phyloP scores from a whole-genome alignment of 2,888 invertebrate genomes.

The Netelia inedita region DNA sequence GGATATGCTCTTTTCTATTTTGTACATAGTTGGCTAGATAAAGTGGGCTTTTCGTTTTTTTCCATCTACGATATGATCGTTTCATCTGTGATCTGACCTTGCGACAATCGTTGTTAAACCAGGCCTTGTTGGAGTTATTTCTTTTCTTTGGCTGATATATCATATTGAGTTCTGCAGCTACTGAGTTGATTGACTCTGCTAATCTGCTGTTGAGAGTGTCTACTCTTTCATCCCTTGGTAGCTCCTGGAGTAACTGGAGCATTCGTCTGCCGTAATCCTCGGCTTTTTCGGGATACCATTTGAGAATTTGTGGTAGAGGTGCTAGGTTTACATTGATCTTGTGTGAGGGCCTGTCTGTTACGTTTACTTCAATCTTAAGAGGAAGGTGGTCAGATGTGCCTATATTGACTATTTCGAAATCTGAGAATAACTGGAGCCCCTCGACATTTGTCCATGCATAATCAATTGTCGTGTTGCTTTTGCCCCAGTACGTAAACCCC shows the following conservation, averaged over 20 bases:
- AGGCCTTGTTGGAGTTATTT: neutral
- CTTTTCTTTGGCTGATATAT: neutral
- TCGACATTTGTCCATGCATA: conserved; percentile 2
- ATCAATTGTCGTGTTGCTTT: conserved; percentile 20
- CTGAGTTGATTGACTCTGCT: neutral
- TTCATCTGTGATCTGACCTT: conserved; percentile 16
- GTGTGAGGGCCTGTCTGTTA: neutral
- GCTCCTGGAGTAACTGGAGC: neutral
- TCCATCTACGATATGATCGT: neutral
- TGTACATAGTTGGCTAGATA: neutral
- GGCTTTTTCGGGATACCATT: neutral
- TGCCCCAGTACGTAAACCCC: conserved; percentile 9
- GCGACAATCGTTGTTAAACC: conserved; percentile 19
- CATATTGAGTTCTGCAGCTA: conserved; percentile 25
- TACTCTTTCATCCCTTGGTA: neutral
- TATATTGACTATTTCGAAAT: conserved; percentile 15
- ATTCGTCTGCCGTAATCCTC: conserved; percentile 11
- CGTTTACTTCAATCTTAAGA: neutral
- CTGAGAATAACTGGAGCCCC: conserved; percentile 14
- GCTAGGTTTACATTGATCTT: neutral
- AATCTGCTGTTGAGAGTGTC: neutral
- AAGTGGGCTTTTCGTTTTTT: neutral
- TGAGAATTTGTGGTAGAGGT: neutral
- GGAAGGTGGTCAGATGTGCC: conserved; percentile 36
- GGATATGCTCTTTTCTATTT: neutral